Percentiles rank a stretch among this genome's conserved stretches.
phyloP scores from a whole-genome alignment of 2,888 invertebrate genomes.

The Fabriciana adippe region DNA sequence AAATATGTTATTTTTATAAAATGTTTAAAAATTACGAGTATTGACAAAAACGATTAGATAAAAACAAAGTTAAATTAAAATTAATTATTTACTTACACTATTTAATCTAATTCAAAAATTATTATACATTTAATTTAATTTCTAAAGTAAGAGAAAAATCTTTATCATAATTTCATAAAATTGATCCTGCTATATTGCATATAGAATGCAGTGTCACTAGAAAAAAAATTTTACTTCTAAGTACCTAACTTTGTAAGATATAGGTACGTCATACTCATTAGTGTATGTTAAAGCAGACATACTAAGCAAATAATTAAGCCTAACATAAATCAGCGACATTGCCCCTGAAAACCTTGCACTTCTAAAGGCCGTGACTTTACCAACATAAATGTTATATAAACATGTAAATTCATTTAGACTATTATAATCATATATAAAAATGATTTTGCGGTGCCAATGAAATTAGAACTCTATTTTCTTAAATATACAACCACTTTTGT shows the following conservation, averaged over 20 bases:
- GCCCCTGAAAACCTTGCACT: slow-evolving; percentile 37
- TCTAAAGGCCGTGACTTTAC: slow-evolving; percentile 28
- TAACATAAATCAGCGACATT: slow-evolving; percentile 30
- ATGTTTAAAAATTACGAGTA: background rate
- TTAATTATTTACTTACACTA: no score
- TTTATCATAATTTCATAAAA: no score
- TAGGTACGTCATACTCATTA: slow-evolving; percentile 4
- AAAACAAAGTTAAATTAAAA: no score
- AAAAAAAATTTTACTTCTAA: background rate
- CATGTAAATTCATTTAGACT: slow-evolving; percentile 26
- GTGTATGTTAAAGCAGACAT: slow-evolving; percentile 6
- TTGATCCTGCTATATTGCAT: no score
- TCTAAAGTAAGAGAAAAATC: no score
- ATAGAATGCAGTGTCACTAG: no score
- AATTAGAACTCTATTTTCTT: slow-evolving; percentile 22
- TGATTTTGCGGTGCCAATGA: background rate
- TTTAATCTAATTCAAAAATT: no score
- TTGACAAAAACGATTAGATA: no score
- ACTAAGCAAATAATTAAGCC: slow-evolving; percentile 10
- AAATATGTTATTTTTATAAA: background rate
- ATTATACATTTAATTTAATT: no score
- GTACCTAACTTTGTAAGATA: background rate
- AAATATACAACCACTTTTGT: slow-evolving; percentile 14
- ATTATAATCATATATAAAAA: slow-evolving; percentile 19
- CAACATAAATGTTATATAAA: slow-evolving; percentile 28